Percentiles rank a stretch among this genome's conserved stretches.
Conservation (phyloP, 2,888 invertebrate genomes). For the Euclidia mi region DNA sequence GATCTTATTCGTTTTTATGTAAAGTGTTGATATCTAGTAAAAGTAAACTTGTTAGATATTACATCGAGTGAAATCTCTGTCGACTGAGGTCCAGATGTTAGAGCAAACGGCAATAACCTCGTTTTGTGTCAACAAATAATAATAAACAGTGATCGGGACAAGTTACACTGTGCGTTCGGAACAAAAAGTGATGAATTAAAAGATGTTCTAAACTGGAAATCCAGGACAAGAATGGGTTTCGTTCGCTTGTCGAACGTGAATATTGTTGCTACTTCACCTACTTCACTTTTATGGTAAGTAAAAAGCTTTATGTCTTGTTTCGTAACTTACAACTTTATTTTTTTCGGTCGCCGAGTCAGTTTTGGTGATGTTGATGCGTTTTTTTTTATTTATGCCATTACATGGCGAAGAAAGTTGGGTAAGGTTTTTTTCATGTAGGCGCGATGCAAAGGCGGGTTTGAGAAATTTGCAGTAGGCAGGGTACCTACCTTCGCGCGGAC, state of each 20-base stretch:
- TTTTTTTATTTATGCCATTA: conserved; percentile 58
- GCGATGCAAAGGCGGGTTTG: conserved; percentile 34
- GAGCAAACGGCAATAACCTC: conserved; percentile 80
- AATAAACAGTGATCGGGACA: conserved; percentile 84
- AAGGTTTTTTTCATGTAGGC: conserved; percentile 38
- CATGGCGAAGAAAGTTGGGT: conserved; percentile 44
- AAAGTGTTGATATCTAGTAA: conserved; percentile 35
- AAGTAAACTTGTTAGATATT: conserved; percentile 58
- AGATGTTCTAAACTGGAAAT: conserved; percentile 82
- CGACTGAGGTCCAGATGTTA: conserved; percentile 80
- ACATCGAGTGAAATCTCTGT: conserved; percentile 78
- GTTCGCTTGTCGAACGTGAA: conserved; percentile 74
- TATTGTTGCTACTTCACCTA: conserved; percentile 83
- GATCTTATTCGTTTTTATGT: conserved; percentile 29
- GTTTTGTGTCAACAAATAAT: conserved; percentile 86
- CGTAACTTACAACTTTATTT: conserved; percentile 77
- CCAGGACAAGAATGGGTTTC: conserved; percentile 82
- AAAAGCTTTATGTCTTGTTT: conserved; percentile 85
- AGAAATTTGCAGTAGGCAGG: conserved; percentile 45
- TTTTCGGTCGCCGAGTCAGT: conserved; percentile 50
- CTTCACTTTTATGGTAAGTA: conserved; percentile 88
- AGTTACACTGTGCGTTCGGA: conserved; percentile 70
- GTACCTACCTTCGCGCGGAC: conserved; percentile 29
- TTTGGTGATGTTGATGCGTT: conserved; percentile 54
- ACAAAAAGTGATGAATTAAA: conserved; percentile 85